Conservation (phyloP, 2,113 vertebrate species). For the Crotalus helleri region DNA sequence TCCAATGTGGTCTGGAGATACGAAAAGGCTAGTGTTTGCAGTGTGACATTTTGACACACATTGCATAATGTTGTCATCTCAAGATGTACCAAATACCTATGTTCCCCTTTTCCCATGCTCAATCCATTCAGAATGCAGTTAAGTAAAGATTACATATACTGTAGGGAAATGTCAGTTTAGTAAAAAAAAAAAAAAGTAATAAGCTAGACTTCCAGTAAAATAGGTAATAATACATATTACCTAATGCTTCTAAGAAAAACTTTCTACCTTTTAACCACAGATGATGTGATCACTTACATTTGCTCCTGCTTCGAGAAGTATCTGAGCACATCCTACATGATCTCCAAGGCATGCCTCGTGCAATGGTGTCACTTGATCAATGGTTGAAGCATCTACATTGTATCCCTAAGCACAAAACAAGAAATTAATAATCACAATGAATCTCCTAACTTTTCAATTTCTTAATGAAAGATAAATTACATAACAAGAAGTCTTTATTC, state of each 20-base stretch:
- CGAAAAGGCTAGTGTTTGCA: background rate
- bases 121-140: background rate
- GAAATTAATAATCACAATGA: background rate
- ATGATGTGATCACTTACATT: constrained; percentile 74
- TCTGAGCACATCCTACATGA: constrained; percentile 85
- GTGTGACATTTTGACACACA: background rate
- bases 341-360: constrained; percentile 92
- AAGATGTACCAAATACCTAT: background rate
- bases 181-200: background rate
- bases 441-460: background rate
- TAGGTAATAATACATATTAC: background rate
- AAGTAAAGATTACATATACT: background rate
- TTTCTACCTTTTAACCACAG: background rate
- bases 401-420: constrained; percentile 78
- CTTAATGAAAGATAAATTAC: accelerated
- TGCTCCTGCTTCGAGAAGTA: constrained; percentile 90
- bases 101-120: background rate
- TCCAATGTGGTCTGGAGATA: background rate
- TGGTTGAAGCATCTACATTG: constrained; percentile 88
- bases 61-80: background rate
- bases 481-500: background rate
- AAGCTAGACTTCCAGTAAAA: background rate
- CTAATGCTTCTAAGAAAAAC: background rate
- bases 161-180: background rate
- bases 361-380: constrained; percentile 91